These are phyloP conservation scores for Lasioglossum vierecki DNA, from an alignment of 2,888 invertebrate genomes.

Conservation along the genomic window DNA sequence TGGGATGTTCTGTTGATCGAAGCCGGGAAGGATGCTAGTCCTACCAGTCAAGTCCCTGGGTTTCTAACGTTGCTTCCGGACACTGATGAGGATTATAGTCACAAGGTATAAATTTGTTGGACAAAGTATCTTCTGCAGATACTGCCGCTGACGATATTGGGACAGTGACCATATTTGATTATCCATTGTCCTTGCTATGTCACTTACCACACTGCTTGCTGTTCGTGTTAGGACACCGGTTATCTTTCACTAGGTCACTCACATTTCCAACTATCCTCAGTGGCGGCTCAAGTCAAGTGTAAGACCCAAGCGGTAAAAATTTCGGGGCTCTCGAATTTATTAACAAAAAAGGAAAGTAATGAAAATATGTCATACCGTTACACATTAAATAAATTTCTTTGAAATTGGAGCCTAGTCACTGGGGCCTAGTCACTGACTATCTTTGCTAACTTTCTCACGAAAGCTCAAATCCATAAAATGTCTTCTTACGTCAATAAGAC, in stretches of 20 bases:
- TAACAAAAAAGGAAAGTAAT: no score
- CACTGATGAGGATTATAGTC: conserved; percentile 84
- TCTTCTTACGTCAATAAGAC: background rate
- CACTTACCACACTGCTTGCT: background rate
- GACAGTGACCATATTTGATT: background rate
- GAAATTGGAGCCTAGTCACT: no score
- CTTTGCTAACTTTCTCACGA: background rate
- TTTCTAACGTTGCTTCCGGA: conserved; percentile 76
- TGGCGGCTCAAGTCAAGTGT: no score
- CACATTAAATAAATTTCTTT: no score
- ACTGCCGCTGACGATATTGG: background rate
- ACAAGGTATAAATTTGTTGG: conserved; percentile 70
- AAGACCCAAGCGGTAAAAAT: no score
- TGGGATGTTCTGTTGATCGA: conserved; percentile 85
- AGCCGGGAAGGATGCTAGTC: conserved; percentile 85
- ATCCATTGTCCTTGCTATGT: background rate
- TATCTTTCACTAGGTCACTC: no score
- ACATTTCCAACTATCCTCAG: background rate
- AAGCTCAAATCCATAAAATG: background rate
- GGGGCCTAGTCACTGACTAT: background rate
- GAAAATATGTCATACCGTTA: no score
- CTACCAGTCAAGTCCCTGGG: conserved; percentile 84
- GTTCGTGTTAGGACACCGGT: background rate
- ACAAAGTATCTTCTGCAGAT: background rate
- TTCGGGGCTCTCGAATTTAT: no score